Percentiles rank a stretch among this genome's conserved stretches.
Evolutionary conservation across 2,797 vertebrate species (phyloP).

Genomic region (Schizopygopsis pylzovi): DNA sequence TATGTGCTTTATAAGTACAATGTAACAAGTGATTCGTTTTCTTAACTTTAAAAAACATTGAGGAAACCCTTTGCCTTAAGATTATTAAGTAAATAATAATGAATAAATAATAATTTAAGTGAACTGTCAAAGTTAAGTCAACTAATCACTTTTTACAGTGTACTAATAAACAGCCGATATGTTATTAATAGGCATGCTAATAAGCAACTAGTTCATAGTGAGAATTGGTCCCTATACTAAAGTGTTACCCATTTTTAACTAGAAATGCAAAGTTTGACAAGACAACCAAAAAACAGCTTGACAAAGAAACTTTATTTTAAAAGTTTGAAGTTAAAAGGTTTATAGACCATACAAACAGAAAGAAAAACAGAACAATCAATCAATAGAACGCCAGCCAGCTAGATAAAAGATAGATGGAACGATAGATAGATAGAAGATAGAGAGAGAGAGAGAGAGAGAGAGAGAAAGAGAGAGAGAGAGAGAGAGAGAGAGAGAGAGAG

Average conservation of each 20-base stretch:
- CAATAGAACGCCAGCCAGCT: background rate
- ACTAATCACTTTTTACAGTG: no score
- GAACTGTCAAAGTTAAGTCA: no score
- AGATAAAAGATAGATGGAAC: background rate
- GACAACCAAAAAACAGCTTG: background rate
- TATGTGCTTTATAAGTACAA: background rate
- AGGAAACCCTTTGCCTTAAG: no score
- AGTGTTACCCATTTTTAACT: background rate
- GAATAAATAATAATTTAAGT: no score
- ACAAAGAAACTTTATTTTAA: background rate
- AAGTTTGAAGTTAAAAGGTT: background rate
- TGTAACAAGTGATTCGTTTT: no score
- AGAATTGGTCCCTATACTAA: background rate
- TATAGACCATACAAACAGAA: background rate
- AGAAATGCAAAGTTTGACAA: background rate
- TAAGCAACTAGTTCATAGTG: background rate
- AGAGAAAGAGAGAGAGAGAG: no score
- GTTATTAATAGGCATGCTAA: background rate
- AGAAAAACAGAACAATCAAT: background rate
- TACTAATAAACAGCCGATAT: background rate
- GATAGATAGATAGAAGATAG: background rate
- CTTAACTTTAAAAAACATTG: no score
- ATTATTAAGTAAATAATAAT: no score
- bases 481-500: no score
- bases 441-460: no score